A percentile compares a stretch with the other conserved stretches of the same genome.
Evolutionary conservation across 2,797 vertebrate genomes (phyloP).

Genomic region (Pteropus rufus): DNA sequence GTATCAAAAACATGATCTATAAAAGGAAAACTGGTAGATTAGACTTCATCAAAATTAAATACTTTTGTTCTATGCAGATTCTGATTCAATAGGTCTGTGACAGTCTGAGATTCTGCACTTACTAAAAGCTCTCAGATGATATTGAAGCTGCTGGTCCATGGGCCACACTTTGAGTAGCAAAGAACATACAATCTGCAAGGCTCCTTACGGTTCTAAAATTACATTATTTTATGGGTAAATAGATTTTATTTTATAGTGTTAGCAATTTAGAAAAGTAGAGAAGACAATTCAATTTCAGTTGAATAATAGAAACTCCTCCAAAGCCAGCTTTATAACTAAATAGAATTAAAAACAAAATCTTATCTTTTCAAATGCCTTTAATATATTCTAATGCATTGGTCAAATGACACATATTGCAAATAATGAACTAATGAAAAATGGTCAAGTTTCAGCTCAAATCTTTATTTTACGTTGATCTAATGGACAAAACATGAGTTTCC

Average conservation of each 20-base stretch:
- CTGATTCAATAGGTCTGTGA: neutral
- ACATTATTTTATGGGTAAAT: neutral
- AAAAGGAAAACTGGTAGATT: neutral
- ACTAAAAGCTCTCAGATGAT: neutral
- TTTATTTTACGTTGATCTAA: neutral
- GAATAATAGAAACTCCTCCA: neutral
- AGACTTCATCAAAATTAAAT: neutral
- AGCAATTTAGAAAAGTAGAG: constrained; percentile 1
- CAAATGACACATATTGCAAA: neutral
- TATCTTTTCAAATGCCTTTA: constrained; percentile 18
- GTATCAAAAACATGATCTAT: neutral
- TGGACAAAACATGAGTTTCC: neutral
- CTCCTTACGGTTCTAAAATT: neutral
- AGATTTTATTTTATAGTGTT: neutral
- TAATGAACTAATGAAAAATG: constrained; percentile 1
- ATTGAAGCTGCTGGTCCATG: neutral
- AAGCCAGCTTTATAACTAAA: neutral
- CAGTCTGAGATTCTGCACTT: neutral
- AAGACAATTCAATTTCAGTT: neutral
- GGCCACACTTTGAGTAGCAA: neutral
- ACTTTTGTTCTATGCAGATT: neutral
- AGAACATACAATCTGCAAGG: neutral
- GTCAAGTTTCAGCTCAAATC: neutral
- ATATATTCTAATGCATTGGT: constrained; percentile 13
- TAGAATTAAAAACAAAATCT: neutral